These are phyloP conservation scores for Carterocephalus palaemon DNA, from an alignment of 2,888 invertebrate species.

Conservation along the genomic window DNA sequence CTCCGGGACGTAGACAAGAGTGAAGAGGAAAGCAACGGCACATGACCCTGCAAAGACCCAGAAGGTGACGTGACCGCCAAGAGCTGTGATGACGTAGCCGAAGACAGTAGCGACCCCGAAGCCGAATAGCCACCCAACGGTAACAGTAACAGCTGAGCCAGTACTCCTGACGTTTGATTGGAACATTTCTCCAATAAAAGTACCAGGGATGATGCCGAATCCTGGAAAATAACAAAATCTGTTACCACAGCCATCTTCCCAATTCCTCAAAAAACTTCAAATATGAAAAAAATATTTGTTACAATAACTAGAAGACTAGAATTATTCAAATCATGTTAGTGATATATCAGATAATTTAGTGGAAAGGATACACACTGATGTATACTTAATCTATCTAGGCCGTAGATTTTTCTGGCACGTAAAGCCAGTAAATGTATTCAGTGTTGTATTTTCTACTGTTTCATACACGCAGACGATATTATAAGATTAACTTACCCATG, in stretches of 20 bases:
- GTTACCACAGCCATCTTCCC: not conserved
- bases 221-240: no score
- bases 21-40: constrained; percentile 79
- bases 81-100: constrained; percentile 35
- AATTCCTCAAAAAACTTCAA: no score
- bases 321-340: not conserved
- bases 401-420: not conserved
- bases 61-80: constrained; percentile 81
- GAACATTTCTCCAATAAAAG: constrained; percentile 35
- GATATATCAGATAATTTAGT: not conserved
- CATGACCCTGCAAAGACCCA: constrained; percentile 78
- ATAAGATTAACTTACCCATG: constrained; percentile 41
- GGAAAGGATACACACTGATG: not conserved
- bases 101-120: constrained; percentile 32
- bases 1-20: constrained; percentile 83
- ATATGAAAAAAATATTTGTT: not conserved
- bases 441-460: no score
- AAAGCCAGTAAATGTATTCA: no score
- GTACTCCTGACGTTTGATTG: constrained; percentile 34
- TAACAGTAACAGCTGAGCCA: constrained; percentile 31
- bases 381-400: not conserved
- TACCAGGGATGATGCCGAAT: constrained; percentile 33
- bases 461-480: no score
- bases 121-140: constrained; percentile 30
- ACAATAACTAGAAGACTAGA: not conserved